A percentile compares a stretch with the other conserved stretches of the same genome.
These are phyloP conservation scores for Catalaphyllia jardinei DNA, from an alignment of 64 coral and sea anemone genomes.

Conservation along the genomic window DNA sequence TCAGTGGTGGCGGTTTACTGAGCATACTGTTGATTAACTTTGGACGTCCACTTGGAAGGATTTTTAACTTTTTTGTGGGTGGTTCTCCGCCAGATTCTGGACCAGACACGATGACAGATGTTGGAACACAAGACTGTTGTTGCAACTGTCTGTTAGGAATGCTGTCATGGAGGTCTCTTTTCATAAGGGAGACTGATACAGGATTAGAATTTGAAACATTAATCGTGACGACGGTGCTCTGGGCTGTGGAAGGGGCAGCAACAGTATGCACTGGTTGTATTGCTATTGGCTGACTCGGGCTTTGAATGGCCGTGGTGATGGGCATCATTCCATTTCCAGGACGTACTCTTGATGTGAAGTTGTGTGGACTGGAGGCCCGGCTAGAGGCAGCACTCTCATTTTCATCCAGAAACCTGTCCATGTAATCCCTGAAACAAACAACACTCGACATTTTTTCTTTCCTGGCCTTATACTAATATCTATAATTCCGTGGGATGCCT, in stretches of 20 bases:
- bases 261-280: constrained; percentile 16
- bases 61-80: constrained; percentile 64
- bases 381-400: constrained; percentile 99
- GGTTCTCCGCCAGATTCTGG: constrained; percentile 68
- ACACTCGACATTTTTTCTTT: not conserved
- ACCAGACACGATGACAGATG: constrained; percentile 91
- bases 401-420: constrained; percentile 98
- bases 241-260: constrained; percentile 48
- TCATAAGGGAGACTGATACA: constrained; percentile 17
- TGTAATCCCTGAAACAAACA: constrained; percentile 79
- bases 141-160: constrained; percentile 8
- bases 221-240: constrained; percentile 25
- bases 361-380: constrained; percentile 93
- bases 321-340: constrained; percentile 73
- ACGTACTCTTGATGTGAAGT: constrained; percentile 60
- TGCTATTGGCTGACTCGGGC: constrained; percentile 44
- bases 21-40: constrained; percentile 73
- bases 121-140: constrained; percentile 86
- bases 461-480: no score
- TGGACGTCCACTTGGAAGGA: constrained; percentile 48
- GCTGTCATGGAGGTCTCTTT: not conserved
- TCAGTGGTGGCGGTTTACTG: constrained; percentile 76
- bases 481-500: no score
- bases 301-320: not conserved
- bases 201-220: constrained; percentile 20